Percentiles rank a stretch among this genome's conserved stretches.
Conservation (phyloP, 2,888 invertebrate genomes). For the Torymus aiolomorphi region DNA sequence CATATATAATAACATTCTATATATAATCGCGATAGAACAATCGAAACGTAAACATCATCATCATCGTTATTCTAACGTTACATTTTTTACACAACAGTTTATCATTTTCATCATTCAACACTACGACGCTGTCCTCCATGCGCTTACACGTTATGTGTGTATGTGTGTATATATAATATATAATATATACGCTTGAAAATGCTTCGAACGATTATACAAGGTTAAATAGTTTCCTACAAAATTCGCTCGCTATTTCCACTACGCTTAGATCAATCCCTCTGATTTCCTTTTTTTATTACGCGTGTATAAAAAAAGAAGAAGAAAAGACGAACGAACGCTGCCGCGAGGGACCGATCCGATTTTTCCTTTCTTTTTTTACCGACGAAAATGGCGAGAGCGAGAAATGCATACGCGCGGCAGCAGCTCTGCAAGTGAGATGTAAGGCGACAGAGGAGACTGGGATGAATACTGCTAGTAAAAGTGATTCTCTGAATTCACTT, state of each 20-base stretch:
- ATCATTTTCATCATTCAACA: too few species aligned
- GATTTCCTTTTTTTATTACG: background rate
- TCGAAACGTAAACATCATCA: too few species aligned
- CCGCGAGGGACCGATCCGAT: background rate
- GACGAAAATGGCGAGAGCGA: background rate
- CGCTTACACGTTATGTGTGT: too few species aligned
- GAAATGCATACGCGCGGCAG: background rate
- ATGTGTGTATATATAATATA: too few species aligned
- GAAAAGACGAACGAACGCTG: slow-evolving; percentile 1
- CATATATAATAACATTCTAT: too few species aligned
- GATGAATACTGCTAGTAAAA: too few species aligned
- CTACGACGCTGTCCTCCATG: too few species aligned
- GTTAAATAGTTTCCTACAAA: slow-evolving; percentile 23
- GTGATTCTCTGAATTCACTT: too few species aligned
- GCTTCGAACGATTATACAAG: slow-evolving; percentile 21
- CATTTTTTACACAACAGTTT: too few species aligned
- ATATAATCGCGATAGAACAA: too few species aligned
- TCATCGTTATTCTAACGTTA: too few species aligned
- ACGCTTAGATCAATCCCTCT: background rate
- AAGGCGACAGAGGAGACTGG: background rate
- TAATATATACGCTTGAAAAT: slow-evolving; percentile 23
- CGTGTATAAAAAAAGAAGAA: background rate
- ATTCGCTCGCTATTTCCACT: slow-evolving; percentile 28
- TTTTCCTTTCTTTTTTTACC: background rate
- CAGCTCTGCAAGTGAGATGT: background rate